Base-by-base conservation (phyloP, 92 coral and sea anemone species). In the Paragorgia papillata region DNA sequence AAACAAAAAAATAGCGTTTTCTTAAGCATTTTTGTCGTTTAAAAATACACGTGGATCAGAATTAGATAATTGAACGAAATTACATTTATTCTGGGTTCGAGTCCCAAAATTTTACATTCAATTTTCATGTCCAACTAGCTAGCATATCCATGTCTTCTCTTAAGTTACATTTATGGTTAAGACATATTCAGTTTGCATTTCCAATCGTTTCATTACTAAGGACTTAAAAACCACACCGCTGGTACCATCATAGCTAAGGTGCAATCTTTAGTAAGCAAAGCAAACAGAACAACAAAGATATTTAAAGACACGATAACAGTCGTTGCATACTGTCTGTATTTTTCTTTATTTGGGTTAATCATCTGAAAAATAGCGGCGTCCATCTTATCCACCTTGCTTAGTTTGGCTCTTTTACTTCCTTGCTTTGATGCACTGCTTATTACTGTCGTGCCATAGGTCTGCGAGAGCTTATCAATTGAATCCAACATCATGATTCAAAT, bases 231-330 rank as follows among this genome's bases (percentile, higher is more conserved):
- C 88, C 92, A 89, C 32, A 89, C 89, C 21, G 91, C 99, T 22
- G 96, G 90, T 27, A 95, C 93, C 26, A 95, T 78, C 90, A 95
- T 78, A 68, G 91, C 89, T 19, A 95, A 92, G 57, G 92, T 82
- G 55, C 86, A 89, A 53, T 95, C 92, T 61, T 87, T 87, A 19
- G 99, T 95, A 76, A 84, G 82, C 14, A 87, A 56, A 17, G 99
- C 99, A 44, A 87, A 89, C 4, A 89, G 87, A 73, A 95, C 83
- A 59, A 95, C 82, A 41, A 86, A 63, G 62, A 91, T 85, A 66
- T 88, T 89, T 70, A 82, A 89, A 12, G 81, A 76, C 30, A 83
- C 87, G 3, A 87, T 96, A 7, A 95, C 66, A 13, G 78, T 33
- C 17, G 86, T 57, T 10, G 91, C 93, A 20, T 86, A 76, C 35